phyloP scores from a whole-genome alignment of 2,797 vertebrate species.

The Luscinia megarhynchos region DNA sequence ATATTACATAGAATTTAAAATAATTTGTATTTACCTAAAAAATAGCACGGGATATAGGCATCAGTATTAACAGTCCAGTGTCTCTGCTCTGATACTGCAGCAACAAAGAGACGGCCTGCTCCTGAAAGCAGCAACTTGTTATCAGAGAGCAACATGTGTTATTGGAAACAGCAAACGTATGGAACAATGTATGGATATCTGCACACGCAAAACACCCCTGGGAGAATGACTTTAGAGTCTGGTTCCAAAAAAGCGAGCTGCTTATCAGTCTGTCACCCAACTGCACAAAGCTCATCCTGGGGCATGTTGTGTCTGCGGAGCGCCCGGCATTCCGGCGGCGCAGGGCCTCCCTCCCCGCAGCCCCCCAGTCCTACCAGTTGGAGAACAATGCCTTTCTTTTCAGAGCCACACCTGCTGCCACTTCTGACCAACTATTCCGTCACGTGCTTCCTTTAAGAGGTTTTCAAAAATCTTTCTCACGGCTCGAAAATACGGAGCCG shows the following conservation, averaged over 20 bases:
- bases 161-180: background rate
- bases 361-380: background rate
- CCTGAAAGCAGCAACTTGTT: background rate
- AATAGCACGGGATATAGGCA: background rate
- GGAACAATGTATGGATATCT: slow-evolving; percentile 44
- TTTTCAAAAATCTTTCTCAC: background rate
- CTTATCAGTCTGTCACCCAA: slow-evolving; percentile 31
- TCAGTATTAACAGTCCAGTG: background rate
- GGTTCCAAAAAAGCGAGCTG: background rate
- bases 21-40: background rate
- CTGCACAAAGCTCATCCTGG: slow-evolving; percentile 27
- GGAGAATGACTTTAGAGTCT: background rate
- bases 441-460: background rate
- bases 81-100: background rate
- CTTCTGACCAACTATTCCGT: slow-evolving; percentile 9
- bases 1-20: background rate
- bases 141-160: slow-evolving; percentile 32
- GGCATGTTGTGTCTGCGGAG: slow-evolving; percentile 32
- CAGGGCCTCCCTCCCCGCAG: background rate
- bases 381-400: background rate
- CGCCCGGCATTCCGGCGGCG: fast-evolving
- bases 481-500: background rate
- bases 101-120: background rate
- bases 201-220: background rate
- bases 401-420: slow-evolving; percentile 16